Evolutionary conservation across 2,113 vertebrate genomes (phyloP).

Genomic region (Bambusicola thoracicus): DNA sequence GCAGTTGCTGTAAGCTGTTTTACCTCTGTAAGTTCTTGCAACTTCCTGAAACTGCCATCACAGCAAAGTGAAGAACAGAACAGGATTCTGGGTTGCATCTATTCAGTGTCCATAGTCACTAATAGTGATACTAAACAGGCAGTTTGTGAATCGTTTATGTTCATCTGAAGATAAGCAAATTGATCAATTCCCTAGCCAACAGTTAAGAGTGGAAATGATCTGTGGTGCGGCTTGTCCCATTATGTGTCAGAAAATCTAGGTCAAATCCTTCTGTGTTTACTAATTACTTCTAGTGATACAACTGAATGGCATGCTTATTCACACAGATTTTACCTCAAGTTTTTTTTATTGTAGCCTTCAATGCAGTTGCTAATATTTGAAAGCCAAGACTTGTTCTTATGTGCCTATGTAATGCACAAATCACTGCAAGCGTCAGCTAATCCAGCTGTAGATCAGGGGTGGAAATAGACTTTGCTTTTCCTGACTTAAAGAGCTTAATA

Average conservation of each 20-base stretch:
- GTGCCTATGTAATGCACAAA: background rate
- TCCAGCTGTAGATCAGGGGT: background rate
- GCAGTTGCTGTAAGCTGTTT: accelerated
- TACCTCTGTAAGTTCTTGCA: background rate
- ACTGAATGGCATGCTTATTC: background rate
- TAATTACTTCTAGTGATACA: accelerated
- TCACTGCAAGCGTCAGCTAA: background rate
- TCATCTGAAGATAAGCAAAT: background rate
- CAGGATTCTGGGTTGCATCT: background rate
- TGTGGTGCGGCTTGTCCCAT: background rate
- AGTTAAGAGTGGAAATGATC: background rate
- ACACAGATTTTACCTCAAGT: background rate
- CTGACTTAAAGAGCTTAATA: background rate
- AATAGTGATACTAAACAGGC: background rate
- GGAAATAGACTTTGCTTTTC: background rate
- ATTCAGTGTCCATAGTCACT: background rate
- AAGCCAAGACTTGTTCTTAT: background rate
- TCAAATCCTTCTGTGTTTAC: background rate
- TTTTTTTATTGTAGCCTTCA: background rate
- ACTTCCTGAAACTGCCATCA: background rate
- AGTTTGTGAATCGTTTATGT: background rate
- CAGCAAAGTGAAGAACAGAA: background rate
- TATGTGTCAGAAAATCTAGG: background rate
- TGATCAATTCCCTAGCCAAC: background rate
- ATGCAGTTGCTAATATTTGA: background rate